Evolutionary conservation across 1,140 invertebrate genomes (phyloP), one percentile per base, ranked within the genome.

Genomic region (Bursaphelenchus mucronatus): DNA sequence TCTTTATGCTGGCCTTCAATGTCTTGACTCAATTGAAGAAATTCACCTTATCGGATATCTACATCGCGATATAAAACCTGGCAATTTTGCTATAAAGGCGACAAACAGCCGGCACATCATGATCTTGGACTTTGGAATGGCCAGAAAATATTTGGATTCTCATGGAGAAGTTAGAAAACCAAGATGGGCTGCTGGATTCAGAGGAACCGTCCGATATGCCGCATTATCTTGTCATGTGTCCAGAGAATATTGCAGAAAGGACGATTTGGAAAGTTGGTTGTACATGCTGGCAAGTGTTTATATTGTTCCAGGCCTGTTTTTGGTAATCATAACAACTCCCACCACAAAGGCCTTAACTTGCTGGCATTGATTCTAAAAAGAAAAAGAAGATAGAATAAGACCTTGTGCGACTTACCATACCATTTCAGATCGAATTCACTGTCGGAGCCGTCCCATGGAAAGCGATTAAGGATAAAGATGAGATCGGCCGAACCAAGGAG

Each of bases 241-340:
- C 8, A 41, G 50, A 11, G 68, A 67, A 40, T 51, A 59, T 11
- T 55, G 55, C 30, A 13, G 68, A 39, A 67, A 67, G 9, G 68
- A 70, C 63, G 68, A 70, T 58, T 49, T 70, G 39, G 64, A 67
- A 19, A 64, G 53, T 0, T 64, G 61, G 30, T 39, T 70, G 8
- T 70, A 70, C 21, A 63, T 67, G 51, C 8, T 47, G 19, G 67
- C 62, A 44, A n/a, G 55, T 49, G 13, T 1, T 49, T 30, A 30
- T 30, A 30, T 30, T 30, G 30, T 30, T 30, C 5, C 5, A 30
- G 30, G 30, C 30, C 30, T 30, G 30, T 30, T 30, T 5, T 30
- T 30, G 30, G 30, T 30, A 3, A 30, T 30, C 8, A 47, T 40
- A 13, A 43, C 41, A 6, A 50, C 44, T 53, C 30, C 2, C 8